phyloP scores from a whole-genome alignment of 2,797 vertebrate genomes.

The Pseudocheirus occidentalis region DNA sequence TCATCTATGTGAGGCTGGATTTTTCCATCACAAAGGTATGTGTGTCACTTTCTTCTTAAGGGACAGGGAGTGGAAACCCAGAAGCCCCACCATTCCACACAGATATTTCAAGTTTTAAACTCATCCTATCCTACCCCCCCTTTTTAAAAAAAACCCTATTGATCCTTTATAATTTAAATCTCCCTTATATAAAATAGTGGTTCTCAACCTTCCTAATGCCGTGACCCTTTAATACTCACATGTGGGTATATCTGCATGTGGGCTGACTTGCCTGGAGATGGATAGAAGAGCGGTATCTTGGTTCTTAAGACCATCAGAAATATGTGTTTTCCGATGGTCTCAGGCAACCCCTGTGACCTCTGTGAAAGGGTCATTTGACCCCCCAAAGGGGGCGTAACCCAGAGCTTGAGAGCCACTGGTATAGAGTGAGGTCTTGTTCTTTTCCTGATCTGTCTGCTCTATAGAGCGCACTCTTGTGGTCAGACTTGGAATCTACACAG shows the following conservation, averaged over 20 bases:
- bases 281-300: too few relatives aligned
- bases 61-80: background rate
- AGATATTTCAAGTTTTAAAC: background rate
- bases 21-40: slow-evolving; percentile 99
- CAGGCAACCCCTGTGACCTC: too few relatives aligned
- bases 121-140: background rate
- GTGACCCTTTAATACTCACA: too few relatives aligned
- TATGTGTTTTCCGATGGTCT: too few relatives aligned
- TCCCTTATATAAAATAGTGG: too few relatives aligned
- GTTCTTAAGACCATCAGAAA: too few relatives aligned
- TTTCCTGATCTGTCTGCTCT: background rate
- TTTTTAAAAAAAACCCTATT: background rate
- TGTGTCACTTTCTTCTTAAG: background rate
- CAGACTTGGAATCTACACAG: background rate
- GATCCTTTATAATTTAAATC: background rate
- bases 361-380: too few relatives aligned
- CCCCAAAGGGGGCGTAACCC: too few relatives aligned
- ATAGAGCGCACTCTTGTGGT: background rate
- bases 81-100: background rate
- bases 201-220: too few relatives aligned
- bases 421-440: background rate
- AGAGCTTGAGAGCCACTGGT: too few relatives aligned
- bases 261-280: too few relatives aligned
- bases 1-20: slow-evolving; percentile 97
- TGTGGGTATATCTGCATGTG: too few relatives aligned